These are phyloP conservation scores for Anagyrus pseudococci DNA, from an alignment of 2,888 invertebrate species.

Conservation along the genomic window DNA sequence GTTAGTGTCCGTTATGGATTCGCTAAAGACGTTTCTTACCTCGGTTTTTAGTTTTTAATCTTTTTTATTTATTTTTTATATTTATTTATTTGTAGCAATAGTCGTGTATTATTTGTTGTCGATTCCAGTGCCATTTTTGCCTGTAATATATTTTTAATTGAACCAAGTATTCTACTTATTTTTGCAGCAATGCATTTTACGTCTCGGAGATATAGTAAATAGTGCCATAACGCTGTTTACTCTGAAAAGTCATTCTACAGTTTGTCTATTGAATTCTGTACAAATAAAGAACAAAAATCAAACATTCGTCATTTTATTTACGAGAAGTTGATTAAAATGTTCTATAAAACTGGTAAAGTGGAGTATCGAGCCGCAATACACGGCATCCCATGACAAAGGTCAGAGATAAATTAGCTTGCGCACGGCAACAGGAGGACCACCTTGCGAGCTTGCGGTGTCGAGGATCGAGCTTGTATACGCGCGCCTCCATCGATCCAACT, in stretches of 20 bases:
- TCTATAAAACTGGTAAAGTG: too few relatives aligned
- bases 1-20: conserved; percentile 29
- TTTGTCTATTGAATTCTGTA: conserved; percentile 47
- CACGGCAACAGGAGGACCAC: too few relatives aligned
- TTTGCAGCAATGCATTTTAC: conserved; percentile 12
- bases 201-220: conserved; percentile 21
- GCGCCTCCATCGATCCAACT: too few relatives aligned
- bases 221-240: conserved; percentile 20
- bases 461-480: too few relatives aligned
- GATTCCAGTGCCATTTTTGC: background rate
- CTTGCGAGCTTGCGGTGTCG: too few relatives aligned
- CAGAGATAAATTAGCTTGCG: too few relatives aligned
- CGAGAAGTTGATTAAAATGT: too few relatives aligned
- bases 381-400: too few relatives aligned
- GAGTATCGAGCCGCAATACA: too few relatives aligned
- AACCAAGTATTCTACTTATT: conserved; percentile 11
- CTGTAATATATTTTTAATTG: too few relatives aligned
- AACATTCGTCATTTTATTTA: too few relatives aligned
- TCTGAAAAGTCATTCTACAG: conserved; percentile 35
- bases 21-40: conserved; percentile 19
- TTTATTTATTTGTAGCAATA: background rate
- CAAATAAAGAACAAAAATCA: conserved; percentile 39
- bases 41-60: conserved; percentile 16
- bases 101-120: background rate
- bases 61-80: conserved; percentile 25